Base-by-base conservation (phyloP, 2,113 vertebrate species). In the Athene noctua region DNA sequence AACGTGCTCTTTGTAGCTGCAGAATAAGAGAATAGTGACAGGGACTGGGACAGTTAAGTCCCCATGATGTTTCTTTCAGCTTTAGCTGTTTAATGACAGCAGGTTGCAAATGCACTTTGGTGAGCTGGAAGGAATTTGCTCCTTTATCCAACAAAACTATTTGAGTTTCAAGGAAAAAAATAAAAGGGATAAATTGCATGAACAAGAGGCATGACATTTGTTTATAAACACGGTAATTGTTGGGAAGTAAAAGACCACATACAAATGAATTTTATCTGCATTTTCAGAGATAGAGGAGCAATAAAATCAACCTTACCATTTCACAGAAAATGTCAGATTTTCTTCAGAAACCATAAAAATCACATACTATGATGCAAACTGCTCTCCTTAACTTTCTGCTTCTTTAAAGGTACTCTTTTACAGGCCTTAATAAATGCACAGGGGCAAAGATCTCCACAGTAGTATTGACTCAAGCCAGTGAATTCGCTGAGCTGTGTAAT, bases 1-100 rank as follows among this genome's bases (percentile, higher is more conserved):
- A 97, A 68, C 34, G 82, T 38, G 58, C 4, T 94, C 89, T 80
- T 63, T 93, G 90, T 82, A 95, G 86, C 77, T 90, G 51, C 47
- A 94, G 95, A 97, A 90, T 88, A 93, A 86, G 36, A 91, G 80
- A 86, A 84, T 42, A 97, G 74, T 70, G 97, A 94, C 82, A 95
- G 44, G 51, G 92, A 93, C 80, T 81, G 58, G 66, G 83, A 92
- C 80, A 92, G 83, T 13, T 20, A 78, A 94, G 75, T 66, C 82
- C 86, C 67, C 23, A n/a, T 88, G 86, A 86, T 80, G 84, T 51
- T 96, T 94, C 95, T 51, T 96, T 94, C 95, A 84, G 86, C 88
- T 96, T 92, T 70, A 83, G 78, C 67, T 92, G 55, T 62, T 90
- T 74, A 92, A 88, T 88, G 87, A 93, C 74, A 93, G 84, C 71